phyloP scores from a whole-genome alignment of 2,888 invertebrate species.

The Luperina nickerlii region DNA sequence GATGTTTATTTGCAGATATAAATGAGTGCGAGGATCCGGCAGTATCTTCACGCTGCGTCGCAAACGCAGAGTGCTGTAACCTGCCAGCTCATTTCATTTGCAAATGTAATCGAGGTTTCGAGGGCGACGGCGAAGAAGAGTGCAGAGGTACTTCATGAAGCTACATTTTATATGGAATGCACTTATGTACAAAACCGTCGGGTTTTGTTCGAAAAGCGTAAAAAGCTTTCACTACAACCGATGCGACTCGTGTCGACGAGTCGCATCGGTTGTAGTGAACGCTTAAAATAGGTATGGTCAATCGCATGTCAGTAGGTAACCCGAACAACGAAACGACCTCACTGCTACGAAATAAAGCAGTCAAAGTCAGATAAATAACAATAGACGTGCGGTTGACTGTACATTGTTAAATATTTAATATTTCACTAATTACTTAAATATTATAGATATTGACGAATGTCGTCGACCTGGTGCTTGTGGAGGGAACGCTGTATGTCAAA shows the following conservation, averaged over 20 bases:
- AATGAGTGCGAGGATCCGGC: slow-evolving; percentile 98
- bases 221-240: no score
- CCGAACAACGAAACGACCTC: not conserved
- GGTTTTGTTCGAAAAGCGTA: no score
- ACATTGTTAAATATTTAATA: not conserved
- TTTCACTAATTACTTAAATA: slow-evolving; percentile 9
- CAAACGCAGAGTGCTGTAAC: slow-evolving; percentile 98
- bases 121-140: slow-evolving; percentile 96
- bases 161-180: slow-evolving; percentile 11
- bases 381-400: not conserved
- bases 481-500: slow-evolving; percentile 94
- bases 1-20: slow-evolving; percentile 87
- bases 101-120: slow-evolving; percentile 97
- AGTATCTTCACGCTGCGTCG: slow-evolving; percentile 95
- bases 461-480: slow-evolving; percentile 95
- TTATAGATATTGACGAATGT: slow-evolving; percentile 96
- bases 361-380: not conserved
- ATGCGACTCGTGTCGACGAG: no score
- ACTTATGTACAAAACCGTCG: not conserved
- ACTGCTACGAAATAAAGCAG: not conserved
- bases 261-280: slow-evolving; percentile 5
- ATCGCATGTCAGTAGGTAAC: not conserved
- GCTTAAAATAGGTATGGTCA: not conserved
- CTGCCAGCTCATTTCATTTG: slow-evolving; percentile 98
- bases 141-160: slow-evolving; percentile 92